Evolutionary conservation across 2,888 invertebrate species (phyloP).

Genomic region (Automeris io): DNA sequence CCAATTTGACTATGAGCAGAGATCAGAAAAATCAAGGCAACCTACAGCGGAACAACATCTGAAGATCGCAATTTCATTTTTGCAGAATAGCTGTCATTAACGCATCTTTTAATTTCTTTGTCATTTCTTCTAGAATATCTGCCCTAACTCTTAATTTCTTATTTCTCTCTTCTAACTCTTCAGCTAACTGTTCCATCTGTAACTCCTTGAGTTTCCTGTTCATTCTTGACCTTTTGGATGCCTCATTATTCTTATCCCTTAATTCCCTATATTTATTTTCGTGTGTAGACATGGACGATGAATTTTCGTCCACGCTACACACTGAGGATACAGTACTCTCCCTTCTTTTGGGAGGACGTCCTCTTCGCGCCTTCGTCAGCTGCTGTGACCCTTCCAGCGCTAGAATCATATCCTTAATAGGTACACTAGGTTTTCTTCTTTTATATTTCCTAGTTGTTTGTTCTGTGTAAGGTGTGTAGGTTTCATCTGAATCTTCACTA

Average conservation of each 20-base stretch:
- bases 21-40: slow-evolving; percentile 30
- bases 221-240: slow-evolving; percentile 84
- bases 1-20: neutral
- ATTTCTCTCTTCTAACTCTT: slow-evolving; percentile 79
- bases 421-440: slow-evolving; percentile 53
- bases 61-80: slow-evolving; percentile 44
- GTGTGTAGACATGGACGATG: slow-evolving; percentile 51
- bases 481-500: slow-evolving; percentile 67
- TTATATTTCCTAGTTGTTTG: slow-evolving; percentile 47
- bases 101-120: slow-evolving; percentile 79
- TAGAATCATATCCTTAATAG: slow-evolving; percentile 61
- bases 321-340: slow-evolving; percentile 62
- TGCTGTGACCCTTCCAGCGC: slow-evolving; percentile 58
- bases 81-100: slow-evolving; percentile 80
- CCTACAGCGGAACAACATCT: slow-evolving; percentile 18
- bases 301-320: slow-evolving; percentile 62
- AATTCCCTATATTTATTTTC: slow-evolving; percentile 80
- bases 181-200: slow-evolving; percentile 72
- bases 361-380: slow-evolving; percentile 59
- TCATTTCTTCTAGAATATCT: slow-evolving; percentile 81
- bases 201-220: slow-evolving; percentile 80
- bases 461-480: slow-evolving; percentile 56
- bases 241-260: slow-evolving; percentile 87
- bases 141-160: slow-evolving; percentile 80
- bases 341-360: slow-evolving; percentile 74